Evolutionary conservation across 2,797 vertebrate genomes (phyloP).

Genomic region (Enteromius mattozi): DNA sequence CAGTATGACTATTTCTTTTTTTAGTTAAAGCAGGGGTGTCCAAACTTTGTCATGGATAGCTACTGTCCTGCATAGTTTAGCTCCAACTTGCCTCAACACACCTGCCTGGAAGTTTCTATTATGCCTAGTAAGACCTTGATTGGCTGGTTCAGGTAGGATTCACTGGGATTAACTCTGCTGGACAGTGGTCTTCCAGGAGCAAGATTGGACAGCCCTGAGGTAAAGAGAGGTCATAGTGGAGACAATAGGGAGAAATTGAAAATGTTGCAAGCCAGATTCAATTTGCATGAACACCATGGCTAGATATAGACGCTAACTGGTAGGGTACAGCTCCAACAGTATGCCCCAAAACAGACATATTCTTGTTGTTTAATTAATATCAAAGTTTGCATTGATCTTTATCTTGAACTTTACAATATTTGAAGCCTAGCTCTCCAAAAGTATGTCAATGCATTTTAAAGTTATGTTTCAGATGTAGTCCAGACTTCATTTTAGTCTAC

Average conservation of each 20-base stretch:
- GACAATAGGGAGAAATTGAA: constrained; percentile 1
- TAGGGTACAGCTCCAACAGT: background rate
- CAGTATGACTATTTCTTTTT: too few species aligned
- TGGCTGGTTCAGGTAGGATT: background rate
- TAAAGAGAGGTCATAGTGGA: constrained; percentile 20
- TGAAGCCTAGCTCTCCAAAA: background rate
- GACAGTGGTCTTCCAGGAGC: background rate
- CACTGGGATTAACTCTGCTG: background rate
- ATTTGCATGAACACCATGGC: background rate
- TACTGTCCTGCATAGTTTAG: background rate
- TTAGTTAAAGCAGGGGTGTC: background rate
- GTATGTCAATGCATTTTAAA: background rate
- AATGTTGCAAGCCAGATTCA: background rate
- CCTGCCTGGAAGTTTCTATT: background rate
- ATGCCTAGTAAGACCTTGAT: background rate
- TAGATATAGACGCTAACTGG: background rate
- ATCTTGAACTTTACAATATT: constrained; percentile 4
- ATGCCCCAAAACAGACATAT: background rate
- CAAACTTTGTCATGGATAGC: background rate
- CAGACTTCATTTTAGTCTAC: background rate
- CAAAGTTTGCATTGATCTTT: constrained; percentile 1
- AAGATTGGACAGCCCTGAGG: background rate
- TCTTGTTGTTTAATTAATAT: background rate
- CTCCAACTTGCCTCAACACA: background rate
- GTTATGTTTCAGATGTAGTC: constrained; percentile 34